A percentile compares a stretch with the other conserved stretches of the same genome.
phyloP scores from a whole-genome alignment of 2,888 invertebrate species.

The Deilephila elpenor region DNA sequence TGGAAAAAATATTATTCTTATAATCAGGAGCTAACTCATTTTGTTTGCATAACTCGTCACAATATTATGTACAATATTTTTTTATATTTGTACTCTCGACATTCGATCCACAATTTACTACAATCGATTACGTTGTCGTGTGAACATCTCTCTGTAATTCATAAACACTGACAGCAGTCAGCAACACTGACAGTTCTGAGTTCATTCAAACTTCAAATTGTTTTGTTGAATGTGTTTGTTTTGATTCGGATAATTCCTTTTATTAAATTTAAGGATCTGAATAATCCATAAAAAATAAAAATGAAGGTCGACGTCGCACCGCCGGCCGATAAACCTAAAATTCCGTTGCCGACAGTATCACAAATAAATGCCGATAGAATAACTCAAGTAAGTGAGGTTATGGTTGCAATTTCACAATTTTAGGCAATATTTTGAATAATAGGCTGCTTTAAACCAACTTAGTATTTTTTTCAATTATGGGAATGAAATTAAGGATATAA shows the following conservation, averaged over 20 bases:
- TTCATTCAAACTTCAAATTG: constrained; percentile 4
- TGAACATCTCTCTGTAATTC: not conserved
- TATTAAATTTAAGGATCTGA: constrained; percentile 31
- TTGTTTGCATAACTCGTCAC: too few species aligned
- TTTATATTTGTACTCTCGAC: too few species aligned
- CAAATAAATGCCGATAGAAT: constrained; percentile 96
- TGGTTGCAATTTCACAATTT: constrained; percentile 48
- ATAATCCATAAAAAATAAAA: constrained; percentile 36
- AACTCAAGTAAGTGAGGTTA: constrained; percentile 89
- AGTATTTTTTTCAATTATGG: too few species aligned
- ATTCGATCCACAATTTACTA: not conserved
- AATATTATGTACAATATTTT: too few species aligned
- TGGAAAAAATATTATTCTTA: too few species aligned
- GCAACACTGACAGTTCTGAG: not conserved
- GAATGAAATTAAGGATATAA: too few species aligned
- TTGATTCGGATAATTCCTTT: constrained; percentile 34
- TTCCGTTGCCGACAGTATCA: constrained; percentile 91
- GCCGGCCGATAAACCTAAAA: constrained; percentile 75
- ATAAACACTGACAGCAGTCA: not conserved
- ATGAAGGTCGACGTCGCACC: constrained; percentile 69
- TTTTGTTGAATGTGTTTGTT: constrained; percentile 37
- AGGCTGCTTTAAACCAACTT: not conserved
- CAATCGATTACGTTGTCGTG: not conserved
- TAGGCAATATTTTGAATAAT: constrained; percentile 28
- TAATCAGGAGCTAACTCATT: too few species aligned